Base-by-base conservation (phyloP, 2,797 vertebrate species). In the Enteromius treurensis region DNA sequence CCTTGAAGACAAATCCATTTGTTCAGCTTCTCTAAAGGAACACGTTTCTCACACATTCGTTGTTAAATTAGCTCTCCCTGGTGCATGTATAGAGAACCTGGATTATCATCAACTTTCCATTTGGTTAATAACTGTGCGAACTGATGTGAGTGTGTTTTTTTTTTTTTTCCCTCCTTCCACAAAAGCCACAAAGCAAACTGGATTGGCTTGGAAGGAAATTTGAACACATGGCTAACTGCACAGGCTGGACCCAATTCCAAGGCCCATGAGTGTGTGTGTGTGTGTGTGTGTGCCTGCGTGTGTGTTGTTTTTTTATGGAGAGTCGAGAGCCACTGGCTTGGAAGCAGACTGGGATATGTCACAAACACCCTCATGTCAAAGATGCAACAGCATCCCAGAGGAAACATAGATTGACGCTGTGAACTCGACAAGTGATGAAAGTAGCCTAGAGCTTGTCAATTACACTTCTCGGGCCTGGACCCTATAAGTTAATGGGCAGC, bases 341-440 rank as follows among this genome's bases (percentile, higher is more conserved):
- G 91, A 91, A 90, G 93, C 91, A 89, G 53, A 88, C 96, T 97
- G 95, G 92, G 95, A 82, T 95, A 92, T 96, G 95, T 97, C 95
- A 95, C 94, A 95, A 96, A 95, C 96, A 95, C 95, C 87, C 87
- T 91, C 84, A 82, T 91, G 93, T 95, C 95, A 94, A 91, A 95
- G 95, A 96, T 94, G 91, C 92, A 95, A 91, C 94, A 92, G 96
- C 95, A 94, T 96, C 95, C 95, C 93, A 92, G 93, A 96, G 94
- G 95, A 97, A 96, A 95, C 96, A 95, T 95, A 94, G 95, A 95
- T 94, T 96, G 96, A 93, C 83, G 92, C 93, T 95, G 96, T 95
- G 95, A 95, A 96, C 94, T 95, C 93, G 95, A 96, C 96, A 96
- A 95, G 95, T 96, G 96, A 97, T 96, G 96, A 97, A 97, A 97